Base-by-base conservation (phyloP, 2,113 vertebrate genomes). In the Anarhynchus alexandrinus region DNA sequence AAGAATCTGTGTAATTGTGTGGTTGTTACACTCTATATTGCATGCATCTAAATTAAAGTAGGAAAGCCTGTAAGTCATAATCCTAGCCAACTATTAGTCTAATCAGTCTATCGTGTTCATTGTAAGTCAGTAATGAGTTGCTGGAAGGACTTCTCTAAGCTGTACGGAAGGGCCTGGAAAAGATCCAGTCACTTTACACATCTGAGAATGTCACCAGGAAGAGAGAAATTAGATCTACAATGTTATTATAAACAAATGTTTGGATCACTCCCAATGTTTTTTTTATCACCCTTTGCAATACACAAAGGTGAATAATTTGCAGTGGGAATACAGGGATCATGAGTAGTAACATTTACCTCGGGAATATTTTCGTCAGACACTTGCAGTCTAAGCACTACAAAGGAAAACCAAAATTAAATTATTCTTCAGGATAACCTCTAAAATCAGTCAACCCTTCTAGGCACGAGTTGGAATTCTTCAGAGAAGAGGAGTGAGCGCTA, bases 61-160 rank as follows among this genome's bases (percentile, higher is more conserved):
- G 49, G 36, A 91, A 91, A 91, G 27, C 20, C 47, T 58, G 20
- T 59, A 89, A 74, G 23, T 84, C 49, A 65, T 62, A 93, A 95
- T 32, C 40, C 66, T 67, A 80, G 30, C 16, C 49, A 95, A 76
- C 26, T 65, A 69, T 72, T 85, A 93, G 23, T 65, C 18, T 85
- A 65, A 94, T 72, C 36, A 81, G 45, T 55, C 79, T 70, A 83
- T 55, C 1, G 0, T 55, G 26, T 30, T 80, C 64, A 71, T 49
- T 77, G 12, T 54, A 88, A 66, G 11, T 83, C 32, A 70, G 29
- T 77, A 85, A 86, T 29, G 18, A 77, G n/a, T 30, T 87, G 30
- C 52, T 73, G 10, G 43, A 82, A 88, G 45, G 34, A 36, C 45
- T 82, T 62, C 51, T 70, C 19, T 61, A 54, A 85, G 57, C 36